These are phyloP conservation scores for Alethe castanea DNA, from an alignment of 2,113 vertebrate species.

Conservation along the genomic window DNA sequence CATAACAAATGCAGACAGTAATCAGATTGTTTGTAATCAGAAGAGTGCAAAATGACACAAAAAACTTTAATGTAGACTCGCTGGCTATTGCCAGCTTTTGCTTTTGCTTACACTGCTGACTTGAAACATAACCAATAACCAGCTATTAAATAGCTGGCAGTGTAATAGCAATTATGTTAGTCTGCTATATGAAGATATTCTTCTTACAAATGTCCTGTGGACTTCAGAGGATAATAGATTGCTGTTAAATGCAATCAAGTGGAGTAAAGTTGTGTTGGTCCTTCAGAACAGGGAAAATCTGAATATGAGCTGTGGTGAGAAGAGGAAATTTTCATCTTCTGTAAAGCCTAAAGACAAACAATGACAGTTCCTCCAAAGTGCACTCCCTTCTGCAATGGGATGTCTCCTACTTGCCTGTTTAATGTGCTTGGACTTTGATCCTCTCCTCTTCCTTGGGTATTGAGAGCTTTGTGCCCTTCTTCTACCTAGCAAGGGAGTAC, in stretches of 20 bases:
- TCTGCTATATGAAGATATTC: not conserved
- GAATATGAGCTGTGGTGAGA: not conserved
- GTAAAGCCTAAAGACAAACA: not conserved
- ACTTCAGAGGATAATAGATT: not conserved
- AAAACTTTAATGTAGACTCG: not conserved
- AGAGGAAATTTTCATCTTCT: not conserved
- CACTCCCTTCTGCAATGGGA: not conserved
- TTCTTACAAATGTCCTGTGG: not conserved
- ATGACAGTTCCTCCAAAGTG: not conserved
- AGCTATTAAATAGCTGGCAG: not conserved
- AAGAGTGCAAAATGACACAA: not conserved
- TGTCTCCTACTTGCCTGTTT: not conserved
- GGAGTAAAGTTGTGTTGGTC: not conserved
- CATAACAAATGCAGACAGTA: constrained; percentile 13
- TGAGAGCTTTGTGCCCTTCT: not conserved
- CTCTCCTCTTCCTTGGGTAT: not conserved
- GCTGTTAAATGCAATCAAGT: not conserved
- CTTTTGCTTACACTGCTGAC: not conserved
- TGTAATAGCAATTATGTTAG: not conserved
- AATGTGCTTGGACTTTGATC: not conserved
- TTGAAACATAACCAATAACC: not conserved
- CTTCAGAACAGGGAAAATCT: not conserved
- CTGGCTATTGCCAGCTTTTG: not conserved
- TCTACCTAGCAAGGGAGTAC: not conserved
- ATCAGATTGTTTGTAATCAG: constrained; percentile 16